Conservation (phyloP, 2,113 vertebrate genomes). For the Psammodynastes pulverulentus region DNA sequence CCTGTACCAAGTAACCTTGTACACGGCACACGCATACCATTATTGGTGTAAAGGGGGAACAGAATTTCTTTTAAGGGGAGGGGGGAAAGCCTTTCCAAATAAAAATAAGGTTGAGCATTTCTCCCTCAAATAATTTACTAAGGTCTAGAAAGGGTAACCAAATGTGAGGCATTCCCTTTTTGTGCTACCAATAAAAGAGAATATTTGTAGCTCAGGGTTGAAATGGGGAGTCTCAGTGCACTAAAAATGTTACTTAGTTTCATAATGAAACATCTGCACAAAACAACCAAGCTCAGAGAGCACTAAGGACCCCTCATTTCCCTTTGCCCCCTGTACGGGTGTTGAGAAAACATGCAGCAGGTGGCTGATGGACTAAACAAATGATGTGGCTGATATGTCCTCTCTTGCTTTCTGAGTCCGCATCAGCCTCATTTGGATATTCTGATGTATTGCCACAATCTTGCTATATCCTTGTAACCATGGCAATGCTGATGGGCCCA, state of each 20-base stretch:
- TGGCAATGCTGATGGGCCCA: slow-evolving; percentile 28
- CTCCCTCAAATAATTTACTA: not conserved
- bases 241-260: not conserved
- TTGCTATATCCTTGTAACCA: slow-evolving; percentile 17
- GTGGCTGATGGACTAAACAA: not conserved
- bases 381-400: not conserved
- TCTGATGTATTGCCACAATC: slow-evolving; percentile 5
- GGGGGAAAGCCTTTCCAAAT: not conserved
- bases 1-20: not conserved
- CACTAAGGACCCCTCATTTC: not conserved
- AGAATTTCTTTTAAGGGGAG: not conserved
- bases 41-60: not conserved
- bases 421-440: not conserved
- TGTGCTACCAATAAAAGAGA: not conserved
- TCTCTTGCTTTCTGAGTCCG: not conserved
- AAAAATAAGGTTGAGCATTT: not conserved
- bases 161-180: not conserved
- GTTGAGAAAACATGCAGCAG: not conserved
- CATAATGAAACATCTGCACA: not conserved
- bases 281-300: not conserved
- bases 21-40: not conserved
- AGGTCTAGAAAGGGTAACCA: not conserved
- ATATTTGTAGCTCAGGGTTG: not conserved
- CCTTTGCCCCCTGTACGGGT: too few relatives aligned
- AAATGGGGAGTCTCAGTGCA: not conserved